Conservation (phyloP, 2,888 invertebrate genomes). For the Pheosia tremula region DNA sequence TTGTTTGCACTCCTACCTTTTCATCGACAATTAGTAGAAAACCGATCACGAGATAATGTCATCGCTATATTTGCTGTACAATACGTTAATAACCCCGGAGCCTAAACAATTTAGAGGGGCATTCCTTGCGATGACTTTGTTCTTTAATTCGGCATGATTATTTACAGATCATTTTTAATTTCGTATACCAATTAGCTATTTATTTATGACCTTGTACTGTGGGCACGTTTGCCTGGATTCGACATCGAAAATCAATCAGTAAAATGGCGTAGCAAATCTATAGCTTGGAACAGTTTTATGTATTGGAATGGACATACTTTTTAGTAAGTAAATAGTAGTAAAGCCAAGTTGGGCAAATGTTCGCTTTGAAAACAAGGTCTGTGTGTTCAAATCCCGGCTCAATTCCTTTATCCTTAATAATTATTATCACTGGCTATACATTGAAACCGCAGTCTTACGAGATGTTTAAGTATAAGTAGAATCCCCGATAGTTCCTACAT, state of each 20-base stretch:
- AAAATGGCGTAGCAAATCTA: neutral
- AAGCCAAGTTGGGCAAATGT: too few species aligned
- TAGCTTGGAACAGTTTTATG: neutral
- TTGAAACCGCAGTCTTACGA: too few species aligned
- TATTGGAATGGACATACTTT: too few species aligned
- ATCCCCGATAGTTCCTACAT: neutral
- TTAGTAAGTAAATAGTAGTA: too few species aligned
- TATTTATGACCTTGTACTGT: conserved; percentile 26
- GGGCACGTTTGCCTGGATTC: neutral
- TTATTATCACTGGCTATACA: too few species aligned
- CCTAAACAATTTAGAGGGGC: conserved; percentile 14
- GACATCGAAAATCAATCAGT: conserved; percentile 9
- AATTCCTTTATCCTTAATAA: too few species aligned
- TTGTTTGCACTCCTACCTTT: conserved; percentile 55
- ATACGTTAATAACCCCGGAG: conserved; percentile 20
- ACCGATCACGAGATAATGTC: conserved; percentile 51
- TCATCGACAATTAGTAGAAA: conserved; percentile 59
- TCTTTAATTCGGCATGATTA: conserved; percentile 14
- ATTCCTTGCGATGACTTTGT: conserved; percentile 16
- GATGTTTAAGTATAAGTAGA: too few species aligned
- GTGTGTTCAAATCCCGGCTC: too few species aligned
- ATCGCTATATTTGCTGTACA: conserved; percentile 15
- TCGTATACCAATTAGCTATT: conserved; percentile 7
- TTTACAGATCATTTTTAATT: conserved; percentile 23
- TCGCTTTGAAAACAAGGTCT: too few species aligned